Evolutionary conservation across 2,113 vertebrate species (phyloP).

Genomic region (Oncorhynchus gorbuscha): DNA sequence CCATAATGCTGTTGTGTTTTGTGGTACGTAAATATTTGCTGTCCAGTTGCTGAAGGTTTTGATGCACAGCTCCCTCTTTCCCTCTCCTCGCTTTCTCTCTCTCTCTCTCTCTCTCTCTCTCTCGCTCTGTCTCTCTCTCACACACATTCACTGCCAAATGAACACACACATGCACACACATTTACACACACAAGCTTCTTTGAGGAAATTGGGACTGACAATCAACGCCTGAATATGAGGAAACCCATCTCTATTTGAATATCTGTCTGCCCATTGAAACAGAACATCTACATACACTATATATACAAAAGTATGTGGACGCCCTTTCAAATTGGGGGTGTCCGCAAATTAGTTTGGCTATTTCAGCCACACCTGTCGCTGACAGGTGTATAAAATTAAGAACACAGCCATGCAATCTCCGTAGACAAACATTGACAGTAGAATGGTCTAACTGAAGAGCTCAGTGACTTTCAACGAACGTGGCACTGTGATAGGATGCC

Average conservation of each 20-base stretch:
- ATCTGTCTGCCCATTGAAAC: slow-evolving; percentile 54
- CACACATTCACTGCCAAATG: too few relatives aligned
- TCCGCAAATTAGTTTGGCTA: too few relatives aligned
- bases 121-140: slow-evolving; percentile 18
- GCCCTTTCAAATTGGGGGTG: neutral
- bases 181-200: slow-evolving; percentile 42
- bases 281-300: too few relatives aligned
- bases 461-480: too few relatives aligned
- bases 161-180: slow-evolving; percentile 13
- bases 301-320: slow-evolving; percentile 30
- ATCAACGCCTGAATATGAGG: slow-evolving; percentile 56
- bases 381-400: too few relatives aligned
- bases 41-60: slow-evolving; percentile 54
- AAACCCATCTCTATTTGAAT: slow-evolving; percentile 54
- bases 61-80: neutral
- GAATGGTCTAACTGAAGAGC: too few relatives aligned
- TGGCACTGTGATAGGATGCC: too few relatives aligned
- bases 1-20: slow-evolving; percentile 55
- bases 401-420: too few relatives aligned
- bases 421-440: too few relatives aligned
- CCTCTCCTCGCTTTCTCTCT: slow-evolving; percentile 30
- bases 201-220: slow-evolving; percentile 59
- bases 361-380: too few relatives aligned
- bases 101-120: neutral
- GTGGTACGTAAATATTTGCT: slow-evolving; percentile 66